Conservation (phyloP, 2,888 invertebrate genomes). For the Pediacus dermestoides region DNA sequence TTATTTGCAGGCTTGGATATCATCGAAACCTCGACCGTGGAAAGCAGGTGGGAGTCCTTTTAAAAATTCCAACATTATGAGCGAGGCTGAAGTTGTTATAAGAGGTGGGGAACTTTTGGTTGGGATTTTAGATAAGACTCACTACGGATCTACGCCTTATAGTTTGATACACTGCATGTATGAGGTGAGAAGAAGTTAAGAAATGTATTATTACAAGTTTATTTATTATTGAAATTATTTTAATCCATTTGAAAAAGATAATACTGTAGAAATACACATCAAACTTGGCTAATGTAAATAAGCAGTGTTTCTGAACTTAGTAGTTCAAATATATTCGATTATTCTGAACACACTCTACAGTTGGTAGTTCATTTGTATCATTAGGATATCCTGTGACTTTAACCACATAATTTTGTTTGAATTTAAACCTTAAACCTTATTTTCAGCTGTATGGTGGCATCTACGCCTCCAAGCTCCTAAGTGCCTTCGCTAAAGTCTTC, state of each 20-base stretch:
- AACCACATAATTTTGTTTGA: slow-evolving; percentile 1
- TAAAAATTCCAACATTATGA: slow-evolving; percentile 61
- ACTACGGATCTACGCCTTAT: slow-evolving; percentile 92
- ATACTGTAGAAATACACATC: not conserved
- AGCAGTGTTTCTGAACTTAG: too few relatives aligned
- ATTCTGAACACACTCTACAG: too few relatives aligned
- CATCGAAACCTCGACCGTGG: slow-evolving; percentile 55
- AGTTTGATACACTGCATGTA: slow-evolving; percentile 93
- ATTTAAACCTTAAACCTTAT: not conserved
- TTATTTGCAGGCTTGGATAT: slow-evolving; percentile 61
- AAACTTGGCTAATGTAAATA: too few relatives aligned
- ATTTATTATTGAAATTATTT: too few relatives aligned
- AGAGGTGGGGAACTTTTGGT: slow-evolving; percentile 81
- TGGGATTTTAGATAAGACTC: slow-evolving; percentile 94
- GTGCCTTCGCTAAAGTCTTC: slow-evolving; percentile 88
- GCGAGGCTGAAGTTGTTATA: slow-evolving; percentile 89
- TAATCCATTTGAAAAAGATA: not conserved
- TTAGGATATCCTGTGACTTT: slow-evolving; percentile 15
- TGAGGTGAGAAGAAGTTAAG: too few relatives aligned
- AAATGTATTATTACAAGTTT: too few relatives aligned
- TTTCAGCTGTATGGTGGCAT: slow-evolving; percentile 82
- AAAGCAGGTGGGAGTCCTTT: slow-evolving; percentile 64
- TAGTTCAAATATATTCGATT: too few relatives aligned
- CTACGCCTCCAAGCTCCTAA: slow-evolving; percentile 76
- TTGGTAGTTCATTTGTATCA: too few relatives aligned